A percentile compares a stretch with the other conserved stretches of the same genome.
phyloP scores from a whole-genome alignment of 2,797 vertebrate genomes.

The Nasua narica region DNA sequence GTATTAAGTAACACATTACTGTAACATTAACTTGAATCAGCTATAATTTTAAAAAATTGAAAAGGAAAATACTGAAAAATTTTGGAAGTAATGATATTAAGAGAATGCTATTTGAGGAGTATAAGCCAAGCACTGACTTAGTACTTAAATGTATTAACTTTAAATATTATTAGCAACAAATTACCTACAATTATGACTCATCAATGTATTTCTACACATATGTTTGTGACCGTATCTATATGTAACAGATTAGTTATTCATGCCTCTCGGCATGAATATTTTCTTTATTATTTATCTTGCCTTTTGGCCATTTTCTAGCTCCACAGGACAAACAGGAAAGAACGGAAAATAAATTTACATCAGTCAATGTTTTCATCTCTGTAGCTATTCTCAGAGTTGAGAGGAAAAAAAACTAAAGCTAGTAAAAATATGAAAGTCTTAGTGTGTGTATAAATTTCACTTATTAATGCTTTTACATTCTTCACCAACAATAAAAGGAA shows the following conservation, averaged over 20 bases:
- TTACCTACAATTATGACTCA: neutral
- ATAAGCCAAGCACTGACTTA: neutral
- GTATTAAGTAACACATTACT: neutral
- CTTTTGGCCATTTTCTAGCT: conserved; percentile 15
- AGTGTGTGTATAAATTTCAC: neutral
- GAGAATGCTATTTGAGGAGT: neutral
- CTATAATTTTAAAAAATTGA: neutral
- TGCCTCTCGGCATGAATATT: neutral
- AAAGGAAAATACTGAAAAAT: neutral
- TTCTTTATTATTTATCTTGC: conserved; percentile 19
- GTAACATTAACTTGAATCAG: neutral
- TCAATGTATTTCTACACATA: neutral
- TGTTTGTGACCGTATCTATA: neutral
- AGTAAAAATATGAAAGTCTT: neutral
- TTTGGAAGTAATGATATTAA: neutral
- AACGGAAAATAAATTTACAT: neutral
- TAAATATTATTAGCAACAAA: conserved; percentile 24
- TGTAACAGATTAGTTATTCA: neutral
- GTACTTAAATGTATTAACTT: neutral
- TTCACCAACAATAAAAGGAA: neutral
- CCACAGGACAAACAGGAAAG: conserved; percentile 8
- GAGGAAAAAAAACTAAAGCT: neutral
- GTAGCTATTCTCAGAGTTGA: neutral
- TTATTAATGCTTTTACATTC: neutral
- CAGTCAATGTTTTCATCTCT: conserved; percentile 18